Percentiles rank a stretch among this genome's conserved stretches.
phyloP scores from a whole-genome alignment of 2,113 vertebrate species.

The Sakesphorus luctuosus region DNA sequence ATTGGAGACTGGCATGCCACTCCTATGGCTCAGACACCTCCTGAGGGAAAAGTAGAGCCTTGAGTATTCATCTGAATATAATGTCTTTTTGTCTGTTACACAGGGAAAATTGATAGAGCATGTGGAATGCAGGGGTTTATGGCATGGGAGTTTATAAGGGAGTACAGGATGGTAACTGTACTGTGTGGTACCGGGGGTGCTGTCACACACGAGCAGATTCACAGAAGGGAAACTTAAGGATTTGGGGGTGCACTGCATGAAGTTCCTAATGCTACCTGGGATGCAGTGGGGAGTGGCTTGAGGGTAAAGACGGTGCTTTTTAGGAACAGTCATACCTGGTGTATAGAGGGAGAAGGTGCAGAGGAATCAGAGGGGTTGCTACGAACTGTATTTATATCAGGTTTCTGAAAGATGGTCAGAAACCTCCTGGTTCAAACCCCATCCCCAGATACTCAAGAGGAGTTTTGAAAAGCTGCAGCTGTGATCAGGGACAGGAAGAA shows the following conservation, averaged over 20 bases:
- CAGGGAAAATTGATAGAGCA: not conserved
- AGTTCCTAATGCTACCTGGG: not conserved
- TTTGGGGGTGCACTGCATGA: not conserved
- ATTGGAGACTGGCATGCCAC: not conserved
- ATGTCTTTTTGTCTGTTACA: not conserved
- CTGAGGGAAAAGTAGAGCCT: not conserved
- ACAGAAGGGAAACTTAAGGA: not conserved
- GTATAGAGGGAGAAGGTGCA: not conserved
- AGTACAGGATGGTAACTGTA: not conserved
- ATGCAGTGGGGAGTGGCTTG: not conserved
- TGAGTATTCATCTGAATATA: not conserved
- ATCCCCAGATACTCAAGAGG: not conserved
- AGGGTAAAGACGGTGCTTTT: not conserved
- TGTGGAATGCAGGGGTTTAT: not conserved
- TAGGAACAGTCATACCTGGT: not conserved
- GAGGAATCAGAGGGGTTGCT: not conserved
- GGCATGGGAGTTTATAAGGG: not conserved
- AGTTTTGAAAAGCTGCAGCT: not conserved
- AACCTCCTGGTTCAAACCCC: not conserved
- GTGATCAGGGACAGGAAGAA: not conserved
- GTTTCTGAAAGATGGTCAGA: not conserved
- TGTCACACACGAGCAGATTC: not conserved
- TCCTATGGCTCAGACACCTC: not conserved
- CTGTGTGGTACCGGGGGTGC: not conserved
- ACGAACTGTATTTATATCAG: not conserved